Conservation (phyloP, 2,113 vertebrate genomes). For the Eidolon helvum region DNA sequence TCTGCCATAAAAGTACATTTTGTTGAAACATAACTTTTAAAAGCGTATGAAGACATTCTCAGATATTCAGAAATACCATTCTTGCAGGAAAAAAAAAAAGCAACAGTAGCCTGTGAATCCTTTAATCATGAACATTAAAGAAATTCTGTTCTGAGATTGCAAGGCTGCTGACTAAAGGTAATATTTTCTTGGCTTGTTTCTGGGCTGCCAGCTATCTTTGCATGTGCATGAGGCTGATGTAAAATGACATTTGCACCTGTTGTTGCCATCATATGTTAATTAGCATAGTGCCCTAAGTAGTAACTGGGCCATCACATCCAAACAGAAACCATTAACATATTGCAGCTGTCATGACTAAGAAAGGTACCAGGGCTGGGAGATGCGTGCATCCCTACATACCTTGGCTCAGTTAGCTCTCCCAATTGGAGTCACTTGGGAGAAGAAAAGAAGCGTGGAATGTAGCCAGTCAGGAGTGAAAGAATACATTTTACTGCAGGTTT, state of each 20-base stretch:
- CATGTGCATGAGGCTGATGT: slow-evolving; percentile 81
- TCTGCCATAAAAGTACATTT: slow-evolving; percentile 65
- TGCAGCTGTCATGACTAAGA: slow-evolving; percentile 89
- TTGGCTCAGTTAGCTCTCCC: slow-evolving; percentile 84
- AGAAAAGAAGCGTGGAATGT: slow-evolving; percentile 84
- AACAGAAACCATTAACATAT: slow-evolving; percentile 90
- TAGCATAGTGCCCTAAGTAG: slow-evolving; percentile 88
- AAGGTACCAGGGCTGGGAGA: slow-evolving; percentile 84
- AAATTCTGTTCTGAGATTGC: slow-evolving; percentile 81
- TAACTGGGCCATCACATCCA: slow-evolving; percentile 85
- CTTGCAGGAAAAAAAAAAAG: slow-evolving; percentile 79
- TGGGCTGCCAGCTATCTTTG: slow-evolving; percentile 83
- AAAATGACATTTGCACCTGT: slow-evolving; percentile 90
- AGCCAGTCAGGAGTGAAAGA: slow-evolving; percentile 91
- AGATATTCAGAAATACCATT: slow-evolving; percentile 83
- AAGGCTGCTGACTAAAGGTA: slow-evolving; percentile 86
- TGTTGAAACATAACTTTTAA: slow-evolving; percentile 81
- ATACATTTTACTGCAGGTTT: slow-evolving; percentile 91
- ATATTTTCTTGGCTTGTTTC: slow-evolving; percentile 84
- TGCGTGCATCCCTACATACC: slow-evolving; percentile 83
- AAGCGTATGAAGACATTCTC: slow-evolving; percentile 81
- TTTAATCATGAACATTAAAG: slow-evolving; percentile 85
- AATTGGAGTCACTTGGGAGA: slow-evolving; percentile 87
- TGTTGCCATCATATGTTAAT: slow-evolving; percentile 89
- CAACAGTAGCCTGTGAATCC: slow-evolving; percentile 72